A percentile compares a stretch with the other conserved stretches of the same genome.
Evolutionary conservation across 2,888 invertebrate species (phyloP).

Genomic region (Erebia ligea): DNA sequence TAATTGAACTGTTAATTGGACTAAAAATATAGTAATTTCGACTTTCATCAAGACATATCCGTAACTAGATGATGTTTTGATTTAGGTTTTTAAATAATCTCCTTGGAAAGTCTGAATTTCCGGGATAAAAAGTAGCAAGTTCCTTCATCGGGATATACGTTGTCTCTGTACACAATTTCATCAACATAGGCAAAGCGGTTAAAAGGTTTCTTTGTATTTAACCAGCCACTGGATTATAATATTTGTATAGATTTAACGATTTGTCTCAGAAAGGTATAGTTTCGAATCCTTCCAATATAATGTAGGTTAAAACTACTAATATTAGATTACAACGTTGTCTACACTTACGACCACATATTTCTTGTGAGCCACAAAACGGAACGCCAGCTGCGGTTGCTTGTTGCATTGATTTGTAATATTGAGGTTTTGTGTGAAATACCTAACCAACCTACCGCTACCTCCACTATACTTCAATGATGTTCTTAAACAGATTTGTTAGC

Average conservation of each 20-base stretch:
- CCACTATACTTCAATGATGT: too few species aligned
- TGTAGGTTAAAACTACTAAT: background rate
- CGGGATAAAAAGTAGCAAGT: too few species aligned
- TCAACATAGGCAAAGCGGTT: too few species aligned
- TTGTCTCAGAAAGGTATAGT: background rate
- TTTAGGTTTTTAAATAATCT: too few species aligned
- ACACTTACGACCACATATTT: background rate
- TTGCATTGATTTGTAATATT: background rate
- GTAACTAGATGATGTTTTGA: too few species aligned
- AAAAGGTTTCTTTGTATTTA: too few species aligned
- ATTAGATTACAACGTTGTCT: background rate
- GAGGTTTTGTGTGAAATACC: background rate
- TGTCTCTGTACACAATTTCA: too few species aligned
- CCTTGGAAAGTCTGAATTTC: too few species aligned
- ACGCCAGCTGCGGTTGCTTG: conserved; percentile 14
- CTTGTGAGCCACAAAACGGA: conserved; percentile 11
- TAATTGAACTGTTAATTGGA: background rate
- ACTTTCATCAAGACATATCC: background rate
- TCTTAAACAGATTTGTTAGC: too few species aligned
- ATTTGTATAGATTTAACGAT: background rate
- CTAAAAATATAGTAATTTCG: background rate
- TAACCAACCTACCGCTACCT: too few species aligned
- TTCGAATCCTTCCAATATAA: background rate
- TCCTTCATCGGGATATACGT: too few species aligned
- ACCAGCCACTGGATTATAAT: too few species aligned